Evolutionary conservation across 2,888 invertebrate genomes (phyloP).

Genomic region (Agrochola macilenta): DNA sequence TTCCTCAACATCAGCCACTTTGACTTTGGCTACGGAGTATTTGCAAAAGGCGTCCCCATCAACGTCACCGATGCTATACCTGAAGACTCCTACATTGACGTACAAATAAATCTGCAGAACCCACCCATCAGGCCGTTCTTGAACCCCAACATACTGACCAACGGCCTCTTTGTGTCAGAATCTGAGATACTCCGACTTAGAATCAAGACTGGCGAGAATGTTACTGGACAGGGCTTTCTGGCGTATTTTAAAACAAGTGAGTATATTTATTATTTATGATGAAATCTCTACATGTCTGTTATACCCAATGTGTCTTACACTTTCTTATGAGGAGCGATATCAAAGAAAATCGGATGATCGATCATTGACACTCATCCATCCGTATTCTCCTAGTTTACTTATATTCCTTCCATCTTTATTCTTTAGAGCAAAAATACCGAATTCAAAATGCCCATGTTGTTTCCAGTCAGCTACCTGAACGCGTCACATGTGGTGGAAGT

Average conservation of each 20-base stretch:
- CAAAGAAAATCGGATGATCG: not conserved
- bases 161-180: conserved; percentile 92
- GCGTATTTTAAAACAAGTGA: conserved; percentile 92
- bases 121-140: conserved; percentile 91
- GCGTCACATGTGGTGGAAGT: conserved; percentile 80
- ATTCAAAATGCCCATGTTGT: conserved; percentile 1
- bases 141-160: conserved; percentile 90
- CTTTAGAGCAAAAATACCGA: not conserved
- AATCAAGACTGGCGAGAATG: conserved; percentile 91
- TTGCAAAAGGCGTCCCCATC: conserved; percentile 82
- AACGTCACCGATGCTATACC: conserved; percentile 77
- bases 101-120: conserved; percentile 91
- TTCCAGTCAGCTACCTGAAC: conserved; percentile 82
- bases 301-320: not conserved
- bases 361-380: not conserved
- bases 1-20: conserved; percentile 93
- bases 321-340: not conserved
- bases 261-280: conserved; percentile 50
- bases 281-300: not conserved
- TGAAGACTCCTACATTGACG: conserved; percentile 87
- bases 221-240: conserved; percentile 92
- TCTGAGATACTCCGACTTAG: conserved; percentile 91
- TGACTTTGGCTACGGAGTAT: conserved; percentile 88
- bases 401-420: not conserved
- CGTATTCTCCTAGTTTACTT: not conserved